Conservation (phyloP, 2,113 vertebrate genomes). For the Dromiciops gliroides region DNA sequence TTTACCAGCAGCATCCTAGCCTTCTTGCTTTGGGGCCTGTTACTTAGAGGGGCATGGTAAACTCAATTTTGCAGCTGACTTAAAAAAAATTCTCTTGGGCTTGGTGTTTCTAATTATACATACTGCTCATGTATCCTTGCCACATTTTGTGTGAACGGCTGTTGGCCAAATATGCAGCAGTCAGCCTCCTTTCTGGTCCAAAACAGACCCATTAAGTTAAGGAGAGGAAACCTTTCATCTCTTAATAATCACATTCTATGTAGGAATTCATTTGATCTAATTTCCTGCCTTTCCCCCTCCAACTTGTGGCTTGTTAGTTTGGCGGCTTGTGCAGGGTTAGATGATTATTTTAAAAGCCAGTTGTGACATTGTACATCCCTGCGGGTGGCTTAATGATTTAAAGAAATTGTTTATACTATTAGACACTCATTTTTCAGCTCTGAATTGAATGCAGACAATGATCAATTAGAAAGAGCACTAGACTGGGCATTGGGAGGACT, state of each 20-base stretch:
- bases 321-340: slow-evolving; percentile 42
- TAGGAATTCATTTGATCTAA: slow-evolving; percentile 40
- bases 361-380: background rate
- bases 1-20: background rate
- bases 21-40: background rate
- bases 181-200: slow-evolving; percentile 5
- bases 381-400: slow-evolving; percentile 25
- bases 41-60: background rate
- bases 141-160: background rate
- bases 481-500: background rate
- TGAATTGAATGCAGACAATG: background rate
- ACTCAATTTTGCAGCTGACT: background rate
- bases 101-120: background rate
- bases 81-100: slow-evolving; percentile 1
- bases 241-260: slow-evolving; percentile 53
- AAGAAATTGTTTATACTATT: slow-evolving; percentile 1
- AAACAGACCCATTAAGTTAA: slow-evolving; percentile 5
- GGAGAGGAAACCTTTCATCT: slow-evolving; percentile 16
- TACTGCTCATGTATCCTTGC: background rate
- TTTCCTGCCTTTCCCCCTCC: slow-evolving; percentile 60
- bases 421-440: background rate
- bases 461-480: background rate
- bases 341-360: slow-evolving; percentile 23
- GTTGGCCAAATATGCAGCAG: background rate
- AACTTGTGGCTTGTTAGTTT: slow-evolving; percentile 33